Conservation (phyloP, 1,140 invertebrate species). For the Aporrectodea caliginosa region DNA sequence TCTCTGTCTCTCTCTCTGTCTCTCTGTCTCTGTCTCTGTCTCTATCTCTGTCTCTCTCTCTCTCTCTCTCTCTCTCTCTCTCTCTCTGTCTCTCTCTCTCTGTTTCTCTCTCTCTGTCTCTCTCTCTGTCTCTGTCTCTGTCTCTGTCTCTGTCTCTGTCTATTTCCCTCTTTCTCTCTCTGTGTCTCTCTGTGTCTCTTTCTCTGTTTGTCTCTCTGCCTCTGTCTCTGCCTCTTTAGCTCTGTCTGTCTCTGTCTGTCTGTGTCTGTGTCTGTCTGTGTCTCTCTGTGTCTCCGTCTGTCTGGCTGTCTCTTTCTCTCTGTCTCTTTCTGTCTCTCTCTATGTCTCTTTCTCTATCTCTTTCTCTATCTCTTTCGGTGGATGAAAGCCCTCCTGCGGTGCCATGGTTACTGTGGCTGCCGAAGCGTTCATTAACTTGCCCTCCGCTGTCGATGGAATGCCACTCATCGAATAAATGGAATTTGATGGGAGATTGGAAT, state of each 20-base stretch:
- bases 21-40: background rate
- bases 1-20: background rate
- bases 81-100: slow-evolving; percentile 4
- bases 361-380: background rate
- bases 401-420: too few species aligned
- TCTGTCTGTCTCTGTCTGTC: background rate
- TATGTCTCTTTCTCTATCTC: background rate
- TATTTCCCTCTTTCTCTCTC: background rate
- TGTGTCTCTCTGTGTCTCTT: background rate
- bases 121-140: background rate
- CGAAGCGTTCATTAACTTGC: too few species aligned
- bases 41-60: background rate
- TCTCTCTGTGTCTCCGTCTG: background rate
- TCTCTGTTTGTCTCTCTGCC: background rate
- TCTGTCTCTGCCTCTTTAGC: background rate
- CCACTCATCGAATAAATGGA: too few species aligned
- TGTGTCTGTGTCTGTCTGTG: background rate
- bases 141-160: background rate
- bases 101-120: background rate
- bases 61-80: background rate
- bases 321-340: background rate
- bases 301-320: background rate
- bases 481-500: too few species aligned
- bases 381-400: background rate
- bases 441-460: too few species aligned